These are phyloP conservation scores for Gadopsis bispinosus DNA, from an alignment of 2,797 vertebrate genomes.

Conservation along the genomic window DNA sequence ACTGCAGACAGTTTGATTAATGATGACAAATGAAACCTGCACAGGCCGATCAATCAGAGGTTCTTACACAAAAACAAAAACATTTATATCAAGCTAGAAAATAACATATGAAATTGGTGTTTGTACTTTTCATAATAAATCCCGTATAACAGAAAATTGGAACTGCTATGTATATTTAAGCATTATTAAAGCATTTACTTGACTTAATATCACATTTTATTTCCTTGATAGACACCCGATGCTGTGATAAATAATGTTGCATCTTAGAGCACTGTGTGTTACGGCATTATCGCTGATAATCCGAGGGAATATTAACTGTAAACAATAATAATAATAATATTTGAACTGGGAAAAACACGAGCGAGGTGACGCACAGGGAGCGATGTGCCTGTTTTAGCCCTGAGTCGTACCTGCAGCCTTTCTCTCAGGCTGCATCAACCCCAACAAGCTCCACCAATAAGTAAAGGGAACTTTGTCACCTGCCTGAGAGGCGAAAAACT, in stretches of 20 bases:
- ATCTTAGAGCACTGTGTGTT: not conserved
- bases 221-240: not conserved
- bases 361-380: too few relatives aligned
- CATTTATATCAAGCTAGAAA: not conserved
- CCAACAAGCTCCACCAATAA: too few relatives aligned
- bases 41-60: too few relatives aligned
- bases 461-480: not conserved
- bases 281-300: not conserved
- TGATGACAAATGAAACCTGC: conserved; percentile 5
- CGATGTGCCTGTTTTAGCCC: too few relatives aligned
- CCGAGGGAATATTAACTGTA: not conserved
- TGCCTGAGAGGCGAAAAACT: not conserved
- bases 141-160: not conserved
- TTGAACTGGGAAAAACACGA: too few relatives aligned
- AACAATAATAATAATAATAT: too few relatives aligned
- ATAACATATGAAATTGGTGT: not conserved
- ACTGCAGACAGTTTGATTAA: conserved; percentile 2
- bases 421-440: too few relatives aligned
- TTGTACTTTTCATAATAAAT: not conserved
- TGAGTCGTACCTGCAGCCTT: too few relatives aligned
- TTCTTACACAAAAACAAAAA: too few relatives aligned
- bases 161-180: not conserved
- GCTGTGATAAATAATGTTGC: not conserved
- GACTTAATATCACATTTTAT: not conserved
- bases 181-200: not conserved